These are phyloP conservation scores for Drosophila antonietae DNA, from an alignment of 2,888 invertebrate genomes.

Conservation along the genomic window DNA sequence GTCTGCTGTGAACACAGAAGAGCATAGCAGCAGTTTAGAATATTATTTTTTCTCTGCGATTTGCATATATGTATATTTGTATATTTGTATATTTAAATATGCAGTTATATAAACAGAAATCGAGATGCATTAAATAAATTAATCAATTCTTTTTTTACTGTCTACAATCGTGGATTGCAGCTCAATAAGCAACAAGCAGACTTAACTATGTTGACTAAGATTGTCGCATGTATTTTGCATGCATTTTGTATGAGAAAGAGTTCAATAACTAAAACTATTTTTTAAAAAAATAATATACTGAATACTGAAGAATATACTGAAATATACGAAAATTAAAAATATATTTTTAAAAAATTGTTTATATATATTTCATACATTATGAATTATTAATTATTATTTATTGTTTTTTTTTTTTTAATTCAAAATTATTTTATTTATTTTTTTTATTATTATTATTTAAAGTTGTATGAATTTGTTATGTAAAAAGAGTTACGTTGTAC, in stretches of 20 bases:
- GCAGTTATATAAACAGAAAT: neutral
- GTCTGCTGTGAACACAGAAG: neutral
- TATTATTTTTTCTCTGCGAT: neutral
- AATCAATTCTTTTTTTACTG: conserved; percentile 6
- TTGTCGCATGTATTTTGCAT: too few species aligned
- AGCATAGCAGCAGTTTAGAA: neutral
- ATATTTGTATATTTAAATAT: neutral
- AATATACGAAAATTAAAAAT: too few species aligned
- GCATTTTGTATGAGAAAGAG: too few species aligned
- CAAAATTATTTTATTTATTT: too few species aligned
- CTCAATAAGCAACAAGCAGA: neutral
- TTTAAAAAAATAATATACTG: too few species aligned
- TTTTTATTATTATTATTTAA: neutral
- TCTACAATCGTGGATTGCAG: neutral
- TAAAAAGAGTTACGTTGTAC: neutral
- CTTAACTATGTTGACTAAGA: neutral
- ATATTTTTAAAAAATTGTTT: too few species aligned
- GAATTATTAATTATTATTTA: too few species aligned
- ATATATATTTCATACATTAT: too few species aligned
- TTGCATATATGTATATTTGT: neutral
- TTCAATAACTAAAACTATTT: too few species aligned
- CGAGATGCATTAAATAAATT: neutral
- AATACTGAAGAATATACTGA: too few species aligned
- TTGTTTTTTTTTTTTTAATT: too few species aligned
- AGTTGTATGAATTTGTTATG: neutral